phyloP scores from a whole-genome alignment of 2,113 vertebrate genomes.

The Arenaria interpres region DNA sequence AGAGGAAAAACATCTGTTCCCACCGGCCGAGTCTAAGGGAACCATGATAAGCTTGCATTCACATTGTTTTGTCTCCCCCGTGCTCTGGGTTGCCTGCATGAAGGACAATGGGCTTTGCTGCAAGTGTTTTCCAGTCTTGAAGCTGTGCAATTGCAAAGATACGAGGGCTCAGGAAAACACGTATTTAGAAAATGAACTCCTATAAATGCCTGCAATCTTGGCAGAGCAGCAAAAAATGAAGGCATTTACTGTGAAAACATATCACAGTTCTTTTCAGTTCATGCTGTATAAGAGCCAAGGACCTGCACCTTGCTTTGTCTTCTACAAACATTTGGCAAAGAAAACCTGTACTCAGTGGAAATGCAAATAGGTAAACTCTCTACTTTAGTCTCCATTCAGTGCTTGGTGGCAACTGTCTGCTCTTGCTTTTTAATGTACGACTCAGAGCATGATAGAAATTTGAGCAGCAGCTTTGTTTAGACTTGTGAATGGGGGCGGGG shows the following conservation, averaged over 20 bases:
- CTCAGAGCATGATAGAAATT: neutral
- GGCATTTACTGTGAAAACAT: neutral
- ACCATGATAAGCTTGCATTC: neutral
- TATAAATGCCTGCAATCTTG: neutral
- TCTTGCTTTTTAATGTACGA: neutral
- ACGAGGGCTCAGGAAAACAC: neutral
- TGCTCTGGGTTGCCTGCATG: neutral
- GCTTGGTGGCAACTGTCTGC: neutral
- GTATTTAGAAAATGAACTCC: neutral
- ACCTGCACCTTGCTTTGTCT: neutral
- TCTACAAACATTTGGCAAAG: neutral
- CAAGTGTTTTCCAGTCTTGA: neutral
- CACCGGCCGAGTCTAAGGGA: neutral
- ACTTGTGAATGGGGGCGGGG: neutral
- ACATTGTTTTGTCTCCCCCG: neutral
- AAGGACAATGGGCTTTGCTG: neutral
- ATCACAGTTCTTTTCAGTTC: neutral
- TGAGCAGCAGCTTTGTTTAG: neutral
- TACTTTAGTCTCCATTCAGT: neutral
- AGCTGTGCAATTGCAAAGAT: neutral
- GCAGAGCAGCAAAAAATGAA: neutral
- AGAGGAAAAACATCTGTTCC: neutral
- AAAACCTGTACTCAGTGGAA: neutral
- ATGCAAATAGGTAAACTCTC: neutral
- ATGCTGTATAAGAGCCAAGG: neutral